Percentiles rank a stretch among this genome's conserved stretches.
Conservation (phyloP, 2,888 invertebrate species). For the Polymixis lichenea region DNA sequence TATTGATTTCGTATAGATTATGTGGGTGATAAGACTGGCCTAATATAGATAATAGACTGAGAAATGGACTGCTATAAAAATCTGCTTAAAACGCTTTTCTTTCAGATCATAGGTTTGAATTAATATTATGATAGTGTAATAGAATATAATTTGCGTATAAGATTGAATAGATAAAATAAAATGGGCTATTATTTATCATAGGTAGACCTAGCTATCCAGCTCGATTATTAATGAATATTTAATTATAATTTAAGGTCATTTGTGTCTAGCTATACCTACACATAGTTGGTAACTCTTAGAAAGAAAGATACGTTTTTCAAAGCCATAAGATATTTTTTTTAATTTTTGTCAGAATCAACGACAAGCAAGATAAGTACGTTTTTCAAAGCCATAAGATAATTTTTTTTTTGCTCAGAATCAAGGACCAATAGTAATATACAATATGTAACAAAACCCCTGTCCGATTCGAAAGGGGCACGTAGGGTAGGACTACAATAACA, state of each 20-base stretch:
- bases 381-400: background rate
- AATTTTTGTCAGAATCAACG: no score
- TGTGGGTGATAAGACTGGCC: constrained; percentile 32
- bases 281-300: background rate
- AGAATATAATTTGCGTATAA: constrained; percentile 17
- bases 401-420: no score
- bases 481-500: background rate
- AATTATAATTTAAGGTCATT: no score
- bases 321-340: no score
- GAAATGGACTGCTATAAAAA: background rate
- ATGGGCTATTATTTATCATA: constrained; percentile 34
- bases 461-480: background rate
- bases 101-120: no score
- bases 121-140: no score
- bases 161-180: constrained; percentile 20
- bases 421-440: background rate
- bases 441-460: background rate
- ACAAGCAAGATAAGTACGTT: no score
- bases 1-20: constrained; percentile 43
- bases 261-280: no score
- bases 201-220: no score
- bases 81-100: no score
- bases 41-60: constrained; percentile 31
- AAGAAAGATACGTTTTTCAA: background rate
- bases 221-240: no score